Conservation (phyloP, 2,888 invertebrate species). For the Perizoma flavofasciatum region DNA sequence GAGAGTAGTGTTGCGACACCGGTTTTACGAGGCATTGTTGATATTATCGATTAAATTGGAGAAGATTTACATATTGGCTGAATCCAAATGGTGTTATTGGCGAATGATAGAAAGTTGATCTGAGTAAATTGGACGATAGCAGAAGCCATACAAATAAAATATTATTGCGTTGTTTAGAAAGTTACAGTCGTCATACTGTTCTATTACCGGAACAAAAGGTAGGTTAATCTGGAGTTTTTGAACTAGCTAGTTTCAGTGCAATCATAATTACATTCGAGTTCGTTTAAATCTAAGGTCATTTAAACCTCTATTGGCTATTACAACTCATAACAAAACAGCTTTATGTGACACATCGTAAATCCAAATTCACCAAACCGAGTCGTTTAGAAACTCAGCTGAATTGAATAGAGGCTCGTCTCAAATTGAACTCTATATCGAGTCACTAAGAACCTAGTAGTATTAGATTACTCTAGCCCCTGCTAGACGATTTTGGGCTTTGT, state of each 20-base stretch:
- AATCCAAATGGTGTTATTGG: not conserved
- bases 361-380: conserved; percentile 43
- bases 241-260: too few species aligned
- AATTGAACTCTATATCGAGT: conserved; percentile 5
- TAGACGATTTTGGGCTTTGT: conserved; percentile 6
- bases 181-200: not conserved
- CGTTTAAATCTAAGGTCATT: conserved; percentile 14
- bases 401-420: conserved; percentile 37
- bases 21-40: conserved; percentile 33
- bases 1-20: conserved; percentile 37
- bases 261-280: not conserved
- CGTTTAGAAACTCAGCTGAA: conserved; percentile 47
- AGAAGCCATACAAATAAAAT: not conserved
- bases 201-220: too few species aligned
- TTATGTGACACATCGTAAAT: conserved; percentile 41
- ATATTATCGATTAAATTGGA: conserved; percentile 31
- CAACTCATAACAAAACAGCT: conserved; percentile 26
- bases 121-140: not conserved
- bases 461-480: not conserved
- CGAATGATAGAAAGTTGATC: conserved; percentile 20
- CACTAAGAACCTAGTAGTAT: not conserved
- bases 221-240: too few species aligned
- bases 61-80: conserved; percentile 33
- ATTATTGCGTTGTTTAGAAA: conserved; percentile 10
- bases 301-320: conserved; percentile 6